These are phyloP conservation scores for Scomberomorus guttatus DNA, from an alignment of 2,797 vertebrate genomes.

Conservation along the genomic window DNA sequence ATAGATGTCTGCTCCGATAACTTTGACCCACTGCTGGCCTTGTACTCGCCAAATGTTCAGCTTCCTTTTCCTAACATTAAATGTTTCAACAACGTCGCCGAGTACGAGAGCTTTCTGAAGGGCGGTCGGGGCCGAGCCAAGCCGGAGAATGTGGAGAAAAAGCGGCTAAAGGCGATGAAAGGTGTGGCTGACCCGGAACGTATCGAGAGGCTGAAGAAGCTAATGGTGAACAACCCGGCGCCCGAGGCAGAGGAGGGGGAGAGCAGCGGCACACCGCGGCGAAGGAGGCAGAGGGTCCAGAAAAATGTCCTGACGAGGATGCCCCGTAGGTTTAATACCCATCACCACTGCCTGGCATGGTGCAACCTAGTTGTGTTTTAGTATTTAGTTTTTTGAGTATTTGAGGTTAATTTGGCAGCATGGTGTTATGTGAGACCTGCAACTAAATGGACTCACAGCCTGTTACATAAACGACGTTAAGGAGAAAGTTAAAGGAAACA, in stretches of 20 bases:
- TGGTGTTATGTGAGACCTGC: too few species aligned
- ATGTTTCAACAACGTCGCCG: conserved; percentile 95
- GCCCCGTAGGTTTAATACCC: conserved; percentile 85
- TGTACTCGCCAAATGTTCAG: conserved; percentile 88
- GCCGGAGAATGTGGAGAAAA: conserved; percentile 86
- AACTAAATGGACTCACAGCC: too few species aligned
- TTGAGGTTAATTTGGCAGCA: too few species aligned
- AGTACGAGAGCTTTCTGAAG: conserved; percentile 92
- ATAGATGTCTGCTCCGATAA: conserved; percentile 90
- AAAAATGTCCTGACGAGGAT: conserved; percentile 96
- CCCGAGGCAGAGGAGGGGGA: conserved; percentile 61
- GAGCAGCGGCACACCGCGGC: conserved; percentile 55
- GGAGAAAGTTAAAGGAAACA: too few species aligned
- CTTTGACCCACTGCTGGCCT: conserved; percentile 92
- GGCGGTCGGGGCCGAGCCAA: conserved; percentile 87
- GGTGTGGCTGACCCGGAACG: conserved; percentile 87
- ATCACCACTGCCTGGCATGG: too few species aligned
- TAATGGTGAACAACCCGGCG: conserved; percentile 85
- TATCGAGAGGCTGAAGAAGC: conserved; percentile 87
- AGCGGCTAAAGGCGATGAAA: conserved; percentile 76
- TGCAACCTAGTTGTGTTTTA: too few species aligned
- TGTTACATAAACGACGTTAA: too few species aligned
- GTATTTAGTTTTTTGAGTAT: too few species aligned
- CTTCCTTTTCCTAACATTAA: conserved; percentile 91
- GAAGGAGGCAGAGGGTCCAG: conserved; percentile 73